These are phyloP conservation scores for Poecilobothrus nobilitatus DNA, from an alignment of 2,888 invertebrate species.

Conservation along the genomic window DNA sequence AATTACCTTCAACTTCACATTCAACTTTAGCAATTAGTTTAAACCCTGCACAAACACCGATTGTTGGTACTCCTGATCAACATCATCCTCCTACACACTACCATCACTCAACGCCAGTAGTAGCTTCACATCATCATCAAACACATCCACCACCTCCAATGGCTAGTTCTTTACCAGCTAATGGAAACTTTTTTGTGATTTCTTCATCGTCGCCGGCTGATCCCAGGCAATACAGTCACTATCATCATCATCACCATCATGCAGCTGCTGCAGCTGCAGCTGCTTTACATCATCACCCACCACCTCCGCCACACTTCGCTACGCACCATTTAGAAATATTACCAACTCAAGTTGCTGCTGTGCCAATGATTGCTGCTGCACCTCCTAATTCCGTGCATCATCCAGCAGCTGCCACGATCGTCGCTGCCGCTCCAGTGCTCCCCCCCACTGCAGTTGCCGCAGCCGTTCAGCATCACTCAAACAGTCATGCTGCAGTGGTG, in stretches of 20 bases:
- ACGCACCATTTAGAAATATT: constrained; percentile 22
- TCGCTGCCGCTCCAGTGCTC: neutral
- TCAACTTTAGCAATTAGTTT: constrained; percentile 27
- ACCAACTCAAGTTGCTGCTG: constrained; percentile 30
- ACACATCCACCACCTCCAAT: constrained; percentile 17
- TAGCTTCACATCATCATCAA: constrained; percentile 21
- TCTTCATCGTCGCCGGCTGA: constrained; percentile 26
- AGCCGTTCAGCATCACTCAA: constrained; percentile 17
- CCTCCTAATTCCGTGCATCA: constrained; percentile 35
- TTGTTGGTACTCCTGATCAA: constrained; percentile 20
- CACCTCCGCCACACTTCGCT: constrained; percentile 30
- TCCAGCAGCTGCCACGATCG: constrained; percentile 17
- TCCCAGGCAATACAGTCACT: constrained; percentile 32
- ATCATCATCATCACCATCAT: constrained; percentile 22
- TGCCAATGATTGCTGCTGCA: constrained; percentile 36
- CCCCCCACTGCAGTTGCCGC: constrained; percentile 13
- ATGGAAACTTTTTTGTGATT: constrained; percentile 26
- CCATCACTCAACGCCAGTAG: constrained; percentile 24
- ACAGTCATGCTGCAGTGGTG: constrained; percentile 31
- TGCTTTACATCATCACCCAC: constrained; percentile 29
- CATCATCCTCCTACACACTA: constrained; percentile 20
- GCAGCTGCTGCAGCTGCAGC: constrained; percentile 15
- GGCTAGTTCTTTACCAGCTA: constrained; percentile 24
- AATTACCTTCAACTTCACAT: constrained; percentile 22
- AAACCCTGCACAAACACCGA: constrained; percentile 18